phyloP scores from a whole-genome alignment of 1,140 invertebrate species.

The Leptoteleia sp. region DNA sequence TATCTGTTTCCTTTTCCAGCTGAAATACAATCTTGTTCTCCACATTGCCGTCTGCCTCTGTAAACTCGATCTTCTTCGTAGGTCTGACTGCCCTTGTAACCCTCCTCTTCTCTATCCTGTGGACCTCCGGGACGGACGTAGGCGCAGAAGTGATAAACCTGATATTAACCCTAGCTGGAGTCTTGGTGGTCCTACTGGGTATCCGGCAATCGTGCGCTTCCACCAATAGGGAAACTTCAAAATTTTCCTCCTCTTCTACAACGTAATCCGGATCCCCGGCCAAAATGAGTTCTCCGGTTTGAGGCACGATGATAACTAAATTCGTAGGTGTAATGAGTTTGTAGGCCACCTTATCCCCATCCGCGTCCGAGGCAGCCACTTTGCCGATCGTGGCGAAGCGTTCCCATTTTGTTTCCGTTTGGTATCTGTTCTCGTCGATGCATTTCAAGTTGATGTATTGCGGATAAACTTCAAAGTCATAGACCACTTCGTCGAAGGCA shows the following conservation, averaged over 20 bases:
- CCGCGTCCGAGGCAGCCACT: conserved; percentile 91
- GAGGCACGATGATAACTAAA: conserved; percentile 92
- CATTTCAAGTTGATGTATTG: conserved; percentile 82
- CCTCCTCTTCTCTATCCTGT: conserved; percentile 88
- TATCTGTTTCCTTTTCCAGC: conserved; percentile 94
- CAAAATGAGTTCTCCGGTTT: conserved; percentile 93
- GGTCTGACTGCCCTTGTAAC: conserved; percentile 93
- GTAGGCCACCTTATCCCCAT: conserved; percentile 93
- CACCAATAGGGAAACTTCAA: conserved; percentile 86
- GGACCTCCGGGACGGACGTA: conserved; percentile 75
- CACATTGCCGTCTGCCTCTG: conserved; percentile 93
- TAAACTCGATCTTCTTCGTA: conserved; percentile 95
- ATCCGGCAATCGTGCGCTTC: conserved; percentile 90
- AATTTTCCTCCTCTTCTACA: conserved; percentile 81
- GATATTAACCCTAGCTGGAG: conserved; percentile 88
- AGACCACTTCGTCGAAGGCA: conserved; percentile 88
- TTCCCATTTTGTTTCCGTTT: conserved; percentile 83
- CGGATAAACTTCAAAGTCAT: conserved; percentile 87
- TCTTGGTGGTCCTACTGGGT: conserved; percentile 85
- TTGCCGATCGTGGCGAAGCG: conserved; percentile 90
- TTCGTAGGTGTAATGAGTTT: conserved; percentile 89
- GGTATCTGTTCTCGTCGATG: conserved; percentile 69
- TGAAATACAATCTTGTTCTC: conserved; percentile 94
- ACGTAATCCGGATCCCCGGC: conserved; percentile 85
- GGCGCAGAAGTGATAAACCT: conserved; percentile 86